Conservation (phyloP, 2,113 vertebrate species). For the Ramphastos sulfuratus region DNA sequence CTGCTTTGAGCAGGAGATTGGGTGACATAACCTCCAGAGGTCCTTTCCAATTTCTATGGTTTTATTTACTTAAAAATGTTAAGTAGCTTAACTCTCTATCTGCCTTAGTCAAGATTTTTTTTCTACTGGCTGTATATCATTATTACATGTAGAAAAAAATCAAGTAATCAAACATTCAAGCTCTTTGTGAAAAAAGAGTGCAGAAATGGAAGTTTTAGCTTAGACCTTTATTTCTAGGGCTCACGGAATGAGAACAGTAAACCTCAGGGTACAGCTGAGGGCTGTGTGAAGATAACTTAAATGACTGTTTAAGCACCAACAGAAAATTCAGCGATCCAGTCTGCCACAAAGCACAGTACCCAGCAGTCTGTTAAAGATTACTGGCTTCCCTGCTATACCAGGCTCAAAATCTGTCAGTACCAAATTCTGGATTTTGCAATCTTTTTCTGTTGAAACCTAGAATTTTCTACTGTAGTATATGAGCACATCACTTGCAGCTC, state of each 20-base stretch:
- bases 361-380: not conserved
- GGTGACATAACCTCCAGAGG: not conserved
- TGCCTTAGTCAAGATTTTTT: not conserved
- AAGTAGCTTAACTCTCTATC: not conserved
- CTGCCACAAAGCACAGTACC: not conserved
- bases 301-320: not conserved
- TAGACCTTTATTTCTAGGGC: not conserved
- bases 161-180: not conserved
- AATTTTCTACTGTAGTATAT: not conserved
- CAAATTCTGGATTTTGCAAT: conserved; percentile 10
- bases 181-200: not conserved
- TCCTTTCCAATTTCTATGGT: not conserved
- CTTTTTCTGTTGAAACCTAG: not conserved
- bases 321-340: not conserved
- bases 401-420: not conserved
- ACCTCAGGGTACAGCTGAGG: not conserved
- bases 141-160: not conserved
- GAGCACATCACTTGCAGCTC: not conserved
- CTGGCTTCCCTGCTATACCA: not conserved
- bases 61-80: not conserved
- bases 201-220: not conserved
- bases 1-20: not conserved
- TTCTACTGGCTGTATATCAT: not conserved
- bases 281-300: not conserved
- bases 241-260: not conserved